These are phyloP conservation scores for Xiphias gladius DNA, from an alignment of 2,113 vertebrate species.

Conservation along the genomic window DNA sequence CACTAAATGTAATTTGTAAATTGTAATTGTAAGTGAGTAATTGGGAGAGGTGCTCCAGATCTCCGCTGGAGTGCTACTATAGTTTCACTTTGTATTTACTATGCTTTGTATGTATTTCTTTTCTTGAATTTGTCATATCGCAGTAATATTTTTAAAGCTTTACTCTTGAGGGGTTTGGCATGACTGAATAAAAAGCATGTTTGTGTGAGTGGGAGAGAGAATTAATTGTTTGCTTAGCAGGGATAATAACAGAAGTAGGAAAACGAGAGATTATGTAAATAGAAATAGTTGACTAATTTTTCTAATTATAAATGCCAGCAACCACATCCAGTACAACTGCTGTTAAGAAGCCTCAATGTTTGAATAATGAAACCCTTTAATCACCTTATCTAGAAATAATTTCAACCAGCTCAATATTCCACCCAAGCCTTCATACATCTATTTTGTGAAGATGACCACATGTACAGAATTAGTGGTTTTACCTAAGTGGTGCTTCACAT, in stretches of 20 bases:
- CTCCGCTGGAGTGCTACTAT: conserved; percentile 16
- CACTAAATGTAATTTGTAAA: conserved; percentile 60
- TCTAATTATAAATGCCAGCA: conserved; percentile 5
- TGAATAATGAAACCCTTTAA: conserved; percentile 15
- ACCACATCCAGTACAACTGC: neutral
- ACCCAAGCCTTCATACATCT: neutral
- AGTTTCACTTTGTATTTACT: conserved; percentile 9
- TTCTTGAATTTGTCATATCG: neutral
- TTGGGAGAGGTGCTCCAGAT: conserved; percentile 1
- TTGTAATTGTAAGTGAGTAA: conserved; percentile 28
- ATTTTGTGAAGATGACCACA: neutral
- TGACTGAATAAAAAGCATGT: neutral
- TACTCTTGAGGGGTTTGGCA: neutral
- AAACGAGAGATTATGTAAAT: neutral
- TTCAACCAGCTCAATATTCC: neutral
- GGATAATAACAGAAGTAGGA: conserved; percentile 1
- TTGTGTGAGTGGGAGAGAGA: conserved; percentile 19
- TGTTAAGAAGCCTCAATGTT: conserved; percentile 3
- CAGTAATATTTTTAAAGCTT: conserved; percentile 3
- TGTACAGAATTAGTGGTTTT: neutral
- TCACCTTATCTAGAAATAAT: neutral
- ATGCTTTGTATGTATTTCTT: conserved; percentile 13
- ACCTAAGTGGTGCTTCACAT: conserved; percentile 2
- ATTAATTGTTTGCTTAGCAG: neutral
- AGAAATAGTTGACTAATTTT: conserved; percentile 20